Base-by-base conservation (phyloP, 1,140 invertebrate genomes). In the Holotrichia oblita region DNA sequence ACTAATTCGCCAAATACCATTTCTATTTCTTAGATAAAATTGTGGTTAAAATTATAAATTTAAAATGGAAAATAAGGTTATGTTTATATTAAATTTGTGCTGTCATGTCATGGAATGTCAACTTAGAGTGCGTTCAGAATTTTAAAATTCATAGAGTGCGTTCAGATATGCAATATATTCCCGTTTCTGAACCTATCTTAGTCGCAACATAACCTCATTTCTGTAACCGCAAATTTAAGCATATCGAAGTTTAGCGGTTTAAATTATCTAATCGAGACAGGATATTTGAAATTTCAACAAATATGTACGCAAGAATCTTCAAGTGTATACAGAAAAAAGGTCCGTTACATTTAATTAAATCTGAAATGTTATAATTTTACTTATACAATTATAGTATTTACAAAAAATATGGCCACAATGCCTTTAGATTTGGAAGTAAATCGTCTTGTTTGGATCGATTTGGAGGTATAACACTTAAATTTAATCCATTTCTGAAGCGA, bases 1-100 rank as follows among this genome's bases (percentile, higher is more conserved):
- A 84, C 78, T 80, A 86, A 84, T 81, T 86, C 85, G 9, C 84
- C 85, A 83, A 85, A 86, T 9, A 82, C 44, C 85, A 85, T 85
- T 41, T 55, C 82, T 72, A 6, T 34, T 34, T 34, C 27, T 34
- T 34, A 34, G 27, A 34, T 34, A 34, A 2, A 34, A 34, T 34
- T 4, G 27, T 4, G 4, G 27, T 34, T 34, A 34, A 34, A 34
- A 34, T 34, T 34, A 34, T 4, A 34, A 34, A 34, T 34, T 34
- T 34, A 34, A 34, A 34, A n/a, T n/a, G n/a, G n/a, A 2, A 34
- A 34, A 34, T 34, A 34, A 34, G 27, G 27, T 34, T 34, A 34
- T 34, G 27, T 34, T 34, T 34, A 34, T 4, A 4, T 34, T 34
- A 4, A 34, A 34, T 34, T 34, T 34, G 27, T 2, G 27, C 27